Base-by-base conservation (phyloP, 2,113 vertebrate species). In the Capreolus pygargus region DNA sequence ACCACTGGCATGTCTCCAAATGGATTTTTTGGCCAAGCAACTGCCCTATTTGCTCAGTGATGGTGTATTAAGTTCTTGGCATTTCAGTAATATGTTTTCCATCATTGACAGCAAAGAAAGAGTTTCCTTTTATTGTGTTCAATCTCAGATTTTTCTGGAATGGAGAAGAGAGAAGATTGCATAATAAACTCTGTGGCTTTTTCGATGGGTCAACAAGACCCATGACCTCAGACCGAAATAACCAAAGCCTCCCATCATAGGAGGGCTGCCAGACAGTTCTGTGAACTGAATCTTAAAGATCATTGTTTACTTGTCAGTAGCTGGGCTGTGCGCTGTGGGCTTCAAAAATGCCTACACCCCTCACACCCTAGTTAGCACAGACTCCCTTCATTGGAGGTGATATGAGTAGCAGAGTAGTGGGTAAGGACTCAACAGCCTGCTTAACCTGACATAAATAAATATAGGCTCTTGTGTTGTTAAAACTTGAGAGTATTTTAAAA, bases 151-250 rank as follows among this genome's bases (percentile, higher is more conserved):
- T 94, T 92, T 96, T 88, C n/a, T 74, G 21, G 64, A 64, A 79
- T 78, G 76, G 39, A 95, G 43, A 96, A 87, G 76, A 88, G 19
- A 96, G 6, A 91, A 91, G 50, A 97, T 50, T 83, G 14, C 23
- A 3, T 81, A 60, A 61, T 87, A 67, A 74, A 54, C 84, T 78
- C 25, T 52, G 58, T 94, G 55, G 25, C 60, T 93, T 96, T 95
- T 94, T 52, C 27, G 61, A 27, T 45, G 78, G 91, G 78, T 89
- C 83, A 60, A 50, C 70, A 76, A n/a, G 60, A n/a, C 93, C 74
- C 55, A 81, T 55, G 91, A 43, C 86, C 76, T 92, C 54, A 87
- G 54, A 94, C 83, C n/a, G 82, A 84, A 89, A 45, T 84, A 94
- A 33, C 1, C 67, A 67, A 89, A 98, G 96, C 28, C 17, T 89